phyloP scores from a whole-genome alignment of 92 coral and sea anemone species.

The Montipora capitata region DNA sequence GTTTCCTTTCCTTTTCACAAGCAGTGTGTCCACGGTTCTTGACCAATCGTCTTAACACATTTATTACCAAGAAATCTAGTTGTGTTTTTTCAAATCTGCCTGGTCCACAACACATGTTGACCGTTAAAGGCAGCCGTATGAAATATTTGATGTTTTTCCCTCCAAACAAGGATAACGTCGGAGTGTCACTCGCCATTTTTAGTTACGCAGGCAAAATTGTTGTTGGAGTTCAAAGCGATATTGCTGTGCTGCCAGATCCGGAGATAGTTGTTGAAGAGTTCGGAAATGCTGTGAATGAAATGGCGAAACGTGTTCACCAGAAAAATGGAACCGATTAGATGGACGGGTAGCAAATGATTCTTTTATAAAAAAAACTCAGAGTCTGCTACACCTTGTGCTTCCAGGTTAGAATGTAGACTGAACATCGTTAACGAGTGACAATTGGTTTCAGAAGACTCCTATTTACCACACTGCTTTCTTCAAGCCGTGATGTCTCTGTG shows the following conservation, averaged over 20 bases:
- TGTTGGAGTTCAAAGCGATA: constrained; percentile 88
- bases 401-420: no score
- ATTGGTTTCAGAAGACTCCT: no score
- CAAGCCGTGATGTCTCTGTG: no score
- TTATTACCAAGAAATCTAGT: constrained; percentile 73
- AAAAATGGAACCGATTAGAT: no score
- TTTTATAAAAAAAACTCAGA: no score
- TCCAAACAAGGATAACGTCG: constrained; percentile 88
- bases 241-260: constrained; percentile 81
- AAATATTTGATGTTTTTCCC: constrained; percentile 85
- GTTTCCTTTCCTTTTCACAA: constrained; percentile 55
- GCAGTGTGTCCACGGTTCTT: constrained; percentile 78
- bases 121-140: constrained; percentile 68
- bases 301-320: neutral
- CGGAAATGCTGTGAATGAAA: constrained; percentile 56
- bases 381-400: no score
- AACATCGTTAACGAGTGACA: no score
- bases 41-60: constrained; percentile 44
- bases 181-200: constrained; percentile 85
- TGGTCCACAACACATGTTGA: constrained; percentile 81
- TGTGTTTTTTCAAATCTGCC: constrained; percentile 97
- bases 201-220: constrained; percentile 87
- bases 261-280: constrained; percentile 77
- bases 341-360: no score
- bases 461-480: no score